Conservation (phyloP, 2,113 vertebrate species). For the Xiphorhynchus elegans region DNA sequence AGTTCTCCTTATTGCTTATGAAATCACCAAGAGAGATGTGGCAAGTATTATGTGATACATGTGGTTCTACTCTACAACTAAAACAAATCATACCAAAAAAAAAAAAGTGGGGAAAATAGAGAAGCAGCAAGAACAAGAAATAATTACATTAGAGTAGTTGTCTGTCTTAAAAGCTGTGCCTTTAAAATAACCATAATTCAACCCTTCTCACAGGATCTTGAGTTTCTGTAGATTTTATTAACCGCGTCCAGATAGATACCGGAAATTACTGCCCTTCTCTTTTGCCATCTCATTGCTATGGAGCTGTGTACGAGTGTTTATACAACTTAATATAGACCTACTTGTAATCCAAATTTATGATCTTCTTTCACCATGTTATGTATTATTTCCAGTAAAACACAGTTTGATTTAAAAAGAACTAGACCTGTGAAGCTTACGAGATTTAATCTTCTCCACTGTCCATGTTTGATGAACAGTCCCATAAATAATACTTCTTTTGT, state of each 20-base stretch:
- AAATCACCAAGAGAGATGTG: constrained; percentile 48
- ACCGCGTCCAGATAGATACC: neutral
- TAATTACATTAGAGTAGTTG: neutral
- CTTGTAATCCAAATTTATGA: constrained; percentile 60
- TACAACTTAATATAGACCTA: constrained; percentile 48
- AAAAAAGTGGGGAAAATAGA: constrained; percentile 27
- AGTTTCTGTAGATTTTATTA: neutral
- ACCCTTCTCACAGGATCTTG: neutral
- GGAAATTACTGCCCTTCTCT: neutral
- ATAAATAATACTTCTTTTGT: constrained; percentile 68
- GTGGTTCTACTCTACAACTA: constrained; percentile 20
- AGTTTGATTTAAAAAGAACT: constrained; percentile 69
- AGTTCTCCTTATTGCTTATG: constrained; percentile 57
- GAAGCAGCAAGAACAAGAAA: constrained; percentile 24
- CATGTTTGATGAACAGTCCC: constrained; percentile 43
- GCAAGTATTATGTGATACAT: constrained; percentile 43
- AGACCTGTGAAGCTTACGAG: constrained; percentile 16
- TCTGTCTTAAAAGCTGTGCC: neutral
- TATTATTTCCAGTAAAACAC: constrained; percentile 66
- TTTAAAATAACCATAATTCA: neutral
- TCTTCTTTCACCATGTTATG: neutral
- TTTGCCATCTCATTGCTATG: neutral
- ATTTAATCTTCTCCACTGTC: constrained; percentile 60
- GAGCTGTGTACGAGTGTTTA: constrained; percentile 40
- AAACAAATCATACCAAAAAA: constrained; percentile 32